Base-by-base conservation (phyloP, 2,888 invertebrate genomes). In the Dusona sp. region DNA sequence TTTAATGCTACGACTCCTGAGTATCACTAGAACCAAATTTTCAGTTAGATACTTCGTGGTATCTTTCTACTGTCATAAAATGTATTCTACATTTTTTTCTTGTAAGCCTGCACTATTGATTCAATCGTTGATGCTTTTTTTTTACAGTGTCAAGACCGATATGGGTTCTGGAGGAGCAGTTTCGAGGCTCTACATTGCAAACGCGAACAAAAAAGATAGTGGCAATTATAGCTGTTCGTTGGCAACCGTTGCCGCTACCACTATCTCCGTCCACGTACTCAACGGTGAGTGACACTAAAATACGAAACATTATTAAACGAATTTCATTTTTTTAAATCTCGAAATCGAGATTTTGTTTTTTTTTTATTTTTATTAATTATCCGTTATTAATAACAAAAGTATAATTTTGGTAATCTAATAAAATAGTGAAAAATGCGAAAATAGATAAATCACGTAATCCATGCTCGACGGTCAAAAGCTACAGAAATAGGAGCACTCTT, bases 171-270 rank as follows among this genome's bases (percentile, higher is more conserved):
- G 96, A 90, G 96, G 97, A 68, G 97, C 97, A 29, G 95, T 97
- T 85, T 97, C 97, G 87, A 95, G 97, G 79, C 95, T 97, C 85
- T 97, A 97, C 95, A 97, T 97, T 89, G 97, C 97, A 83, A 97
- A 97, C 93, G 97, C 97, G 75, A 96, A 97, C 92, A 95, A 96
- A 90, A 96, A 96, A 88, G 97, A 97, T 92, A 97, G 97, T 48
- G 97, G 97, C 51, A 97, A 97, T 94, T 97, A 97, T 94, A 97
- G 97, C 81, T 97, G 97, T 92, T 95, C 97, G 51, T 94, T 97
- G 87, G 96, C 96, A 75, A 97, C 97, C 88, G 96, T 97, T 82
- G 96, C 97, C 29, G 96, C 96, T 64, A 95, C 95, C 84, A 96
- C 96, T 33, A 96, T 97, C 68, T 95, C 96, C 79, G 97, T 97